Evolutionary conservation across 2,797 vertebrate species (phyloP).

Genomic region (Eremophila alpestris): DNA sequence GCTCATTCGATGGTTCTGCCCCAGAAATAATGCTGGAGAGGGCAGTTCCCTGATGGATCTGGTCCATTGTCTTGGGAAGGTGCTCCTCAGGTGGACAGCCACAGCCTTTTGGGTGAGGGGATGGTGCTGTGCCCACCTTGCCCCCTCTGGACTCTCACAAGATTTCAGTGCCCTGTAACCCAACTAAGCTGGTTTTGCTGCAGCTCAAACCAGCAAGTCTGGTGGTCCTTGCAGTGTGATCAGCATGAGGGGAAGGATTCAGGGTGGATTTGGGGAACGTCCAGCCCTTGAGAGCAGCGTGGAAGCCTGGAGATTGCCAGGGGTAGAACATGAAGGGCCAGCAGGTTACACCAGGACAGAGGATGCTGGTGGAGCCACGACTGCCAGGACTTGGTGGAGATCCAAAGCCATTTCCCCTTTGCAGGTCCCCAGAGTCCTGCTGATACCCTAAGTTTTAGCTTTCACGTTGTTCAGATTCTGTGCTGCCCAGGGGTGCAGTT

Average conservation of each 20-base stretch:
- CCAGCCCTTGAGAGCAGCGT: neutral
- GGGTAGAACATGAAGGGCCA: neutral
- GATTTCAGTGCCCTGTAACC: neutral
- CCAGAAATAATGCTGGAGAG: neutral
- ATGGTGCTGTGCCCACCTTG: neutral
- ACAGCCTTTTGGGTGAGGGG: neutral
- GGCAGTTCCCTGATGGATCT: neutral
- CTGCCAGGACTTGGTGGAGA: neutral
- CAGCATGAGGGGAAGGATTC: accelerated
- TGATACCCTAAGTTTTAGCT: neutral
- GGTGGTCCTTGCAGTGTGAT: neutral
- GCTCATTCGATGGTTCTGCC: neutral
- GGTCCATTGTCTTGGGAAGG: neutral
- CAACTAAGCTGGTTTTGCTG: neutral
- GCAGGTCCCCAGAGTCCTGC: neutral
- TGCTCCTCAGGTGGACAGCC: neutral
- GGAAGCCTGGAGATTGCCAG: neutral
- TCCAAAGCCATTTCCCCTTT: neutral
- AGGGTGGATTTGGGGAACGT: neutral
- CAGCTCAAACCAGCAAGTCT: neutral
- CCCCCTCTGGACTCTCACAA: neutral
- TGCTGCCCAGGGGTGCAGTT: neutral
- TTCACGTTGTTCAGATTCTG: neutral
- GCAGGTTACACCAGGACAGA: neutral
- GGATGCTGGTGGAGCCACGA: neutral